Evolutionary conservation across 2,888 invertebrate genomes (phyloP).

Genomic region (Lepas anatifera): DNA sequence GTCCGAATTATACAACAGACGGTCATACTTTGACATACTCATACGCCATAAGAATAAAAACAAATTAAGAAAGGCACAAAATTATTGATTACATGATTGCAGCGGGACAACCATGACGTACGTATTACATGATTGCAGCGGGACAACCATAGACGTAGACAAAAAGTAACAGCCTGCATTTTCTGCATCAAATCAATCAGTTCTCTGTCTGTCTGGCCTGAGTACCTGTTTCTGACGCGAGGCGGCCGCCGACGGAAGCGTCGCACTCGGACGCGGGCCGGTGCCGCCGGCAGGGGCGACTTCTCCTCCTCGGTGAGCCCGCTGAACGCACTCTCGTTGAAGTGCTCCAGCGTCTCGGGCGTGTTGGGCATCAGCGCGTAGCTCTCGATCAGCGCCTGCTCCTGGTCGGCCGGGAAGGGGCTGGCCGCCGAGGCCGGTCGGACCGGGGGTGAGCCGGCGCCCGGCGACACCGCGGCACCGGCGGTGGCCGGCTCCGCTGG

Average conservation of each 20-base stretch:
- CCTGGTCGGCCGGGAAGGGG: neutral
- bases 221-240: neutral
- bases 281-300: neutral
- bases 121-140: no score
- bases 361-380: neutral
- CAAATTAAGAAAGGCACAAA: no score
- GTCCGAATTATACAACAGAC: no score
- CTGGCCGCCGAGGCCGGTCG: neutral
- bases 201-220: no score
- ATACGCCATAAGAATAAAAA: no score
- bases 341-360: neutral
- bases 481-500: neutral
- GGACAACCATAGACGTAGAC: no score
- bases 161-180: no score
- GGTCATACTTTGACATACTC: no score
- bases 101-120: no score
- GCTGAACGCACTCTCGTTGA: constrained; percentile 1
- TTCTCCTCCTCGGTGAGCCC: neutral
- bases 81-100: no score
- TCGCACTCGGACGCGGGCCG: neutral
- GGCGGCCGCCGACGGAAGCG: neutral
- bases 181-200: no score
- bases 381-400: neutral
- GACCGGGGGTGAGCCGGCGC: neutral
- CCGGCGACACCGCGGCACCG: no score